Evolutionary conservation across 2,113 vertebrate genomes (phyloP).

Genomic region (Arizona elegans): DNA sequence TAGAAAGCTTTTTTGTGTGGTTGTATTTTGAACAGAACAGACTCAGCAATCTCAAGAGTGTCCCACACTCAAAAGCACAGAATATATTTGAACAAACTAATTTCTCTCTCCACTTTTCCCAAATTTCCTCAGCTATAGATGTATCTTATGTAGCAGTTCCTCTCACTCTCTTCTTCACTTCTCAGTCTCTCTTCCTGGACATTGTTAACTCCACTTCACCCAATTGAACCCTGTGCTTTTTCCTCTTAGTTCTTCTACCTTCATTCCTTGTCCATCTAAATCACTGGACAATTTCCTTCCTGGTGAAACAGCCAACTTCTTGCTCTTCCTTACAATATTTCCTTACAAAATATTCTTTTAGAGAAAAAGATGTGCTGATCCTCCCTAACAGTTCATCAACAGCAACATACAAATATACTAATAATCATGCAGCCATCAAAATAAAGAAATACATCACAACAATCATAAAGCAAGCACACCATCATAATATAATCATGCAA

Average conservation of each 20-base stretch:
- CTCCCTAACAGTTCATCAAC: background rate
- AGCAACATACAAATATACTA: background rate
- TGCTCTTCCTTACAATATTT: background rate
- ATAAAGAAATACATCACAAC: background rate
- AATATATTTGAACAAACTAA: background rate
- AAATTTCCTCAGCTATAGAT: background rate
- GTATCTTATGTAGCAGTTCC: background rate
- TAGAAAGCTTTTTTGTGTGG: background rate
- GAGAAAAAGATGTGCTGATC: background rate
- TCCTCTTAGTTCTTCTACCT: background rate
- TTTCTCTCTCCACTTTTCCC: background rate
- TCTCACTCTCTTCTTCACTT: background rate
- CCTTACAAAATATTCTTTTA: too few relatives aligned
- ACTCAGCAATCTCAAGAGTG: background rate
- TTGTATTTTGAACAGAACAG: background rate
- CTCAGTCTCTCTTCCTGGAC: background rate
- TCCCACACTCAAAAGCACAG: background rate
- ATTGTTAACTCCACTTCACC: accelerated
- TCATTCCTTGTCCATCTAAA: background rate
- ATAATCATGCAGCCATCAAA: background rate
- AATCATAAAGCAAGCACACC: background rate
- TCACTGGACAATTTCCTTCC: background rate
- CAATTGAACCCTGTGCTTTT: too few relatives aligned
- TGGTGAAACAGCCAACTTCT: background rate
- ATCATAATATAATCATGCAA: background rate